Evolutionary conservation across 2,888 invertebrate species (phyloP).

Genomic region (Platypus cylindrus): DNA sequence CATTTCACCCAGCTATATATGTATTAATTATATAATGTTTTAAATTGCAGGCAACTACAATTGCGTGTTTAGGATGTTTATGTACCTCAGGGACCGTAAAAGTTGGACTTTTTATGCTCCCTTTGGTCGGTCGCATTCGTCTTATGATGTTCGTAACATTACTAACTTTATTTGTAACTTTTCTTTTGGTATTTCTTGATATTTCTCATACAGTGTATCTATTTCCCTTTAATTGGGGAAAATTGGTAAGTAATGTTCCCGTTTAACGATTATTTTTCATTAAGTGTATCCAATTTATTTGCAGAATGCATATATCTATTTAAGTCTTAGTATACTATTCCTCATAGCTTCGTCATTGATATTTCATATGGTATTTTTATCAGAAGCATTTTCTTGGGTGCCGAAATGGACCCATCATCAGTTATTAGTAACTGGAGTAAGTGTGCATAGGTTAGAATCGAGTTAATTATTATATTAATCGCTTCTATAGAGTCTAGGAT

Average conservation of each 20-base stretch:
- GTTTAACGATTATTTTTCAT: background rate
- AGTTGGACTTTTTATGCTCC: slow-evolving; percentile 65
- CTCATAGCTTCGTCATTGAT: slow-evolving; percentile 56
- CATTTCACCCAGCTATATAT: too few species aligned
- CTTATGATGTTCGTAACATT: slow-evolving; percentile 68
- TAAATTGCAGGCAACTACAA: slow-evolving; percentile 48
- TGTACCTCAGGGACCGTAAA: slow-evolving; percentile 65
- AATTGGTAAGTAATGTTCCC: slow-evolving; percentile 47
- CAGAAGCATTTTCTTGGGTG: slow-evolving; percentile 53
- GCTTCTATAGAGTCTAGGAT: slow-evolving; percentile 44
- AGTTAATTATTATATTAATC: background rate
- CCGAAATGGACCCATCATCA: slow-evolving; percentile 61
- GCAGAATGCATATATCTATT: slow-evolving; percentile 61
- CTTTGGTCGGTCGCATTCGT: slow-evolving; percentile 58
- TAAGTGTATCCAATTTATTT: slow-evolving; percentile 18
- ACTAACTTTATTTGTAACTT: slow-evolving; percentile 60
- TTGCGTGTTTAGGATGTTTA: slow-evolving; percentile 59
- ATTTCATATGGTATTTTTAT: slow-evolving; percentile 53
- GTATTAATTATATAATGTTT: too few species aligned
- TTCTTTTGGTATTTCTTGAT: slow-evolving; percentile 64
- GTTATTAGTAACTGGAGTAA: slow-evolving; percentile 51
- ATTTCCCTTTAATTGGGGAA: slow-evolving; percentile 69
- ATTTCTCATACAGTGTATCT: slow-evolving; percentile 65
- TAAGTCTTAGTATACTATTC: slow-evolving; percentile 58
- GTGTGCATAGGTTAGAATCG: slow-evolving; percentile 19